Base-by-base conservation (phyloP, 1,140 invertebrate genomes). In the Drosophila nigromelanica region DNA sequence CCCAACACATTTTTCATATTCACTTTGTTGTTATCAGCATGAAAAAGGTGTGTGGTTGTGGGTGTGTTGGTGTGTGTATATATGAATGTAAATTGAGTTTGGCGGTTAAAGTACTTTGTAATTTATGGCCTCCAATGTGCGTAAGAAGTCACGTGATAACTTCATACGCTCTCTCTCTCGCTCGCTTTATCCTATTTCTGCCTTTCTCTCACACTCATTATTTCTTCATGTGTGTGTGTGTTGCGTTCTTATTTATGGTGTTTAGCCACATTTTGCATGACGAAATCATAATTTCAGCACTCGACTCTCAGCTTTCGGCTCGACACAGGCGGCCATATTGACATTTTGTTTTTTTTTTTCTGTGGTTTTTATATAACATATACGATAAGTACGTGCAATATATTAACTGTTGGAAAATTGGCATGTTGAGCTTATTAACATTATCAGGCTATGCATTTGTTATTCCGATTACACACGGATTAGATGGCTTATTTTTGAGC, bases 91-190 rank as follows among this genome's bases (percentile, higher is more conserved):
- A 89, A 89, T 89, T 89, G 83, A 89, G 83, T 89, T 89, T 89
- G 79, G 79, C 83, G 76, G 69, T 63, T 75, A 89, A 89, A 89
- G 83, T 89, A 89, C 83, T 89, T 89, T 80, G 83, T 89, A 89
- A 89, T 89, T 89, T 89, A 89, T 89, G 83, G 79, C 79, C 66
- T 89, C 83, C 83, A 89, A 89, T 89, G 83, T 89, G 83, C 85
- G 83, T 89, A 82, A 82, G 82, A 63, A 89, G 83, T 89, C 83
- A 89, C 83, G 85, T 87, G 83, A 87, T 87, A 89, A 82, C 79
- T 82, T 87, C 68, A 82, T 89, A 71, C 76, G 52, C 62, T 12
- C 33, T 11, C 15, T 27, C 21, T 40, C n/a, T 11, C 37, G 39
- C 30, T 27, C 33, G 15, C 8, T 30, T 4, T 43, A 35, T 24